Percentiles rank a stretch among this genome's conserved stretches.
Conservation (phyloP, 2,797 vertebrate genomes). For the Phoeniculus purpureus region DNA sequence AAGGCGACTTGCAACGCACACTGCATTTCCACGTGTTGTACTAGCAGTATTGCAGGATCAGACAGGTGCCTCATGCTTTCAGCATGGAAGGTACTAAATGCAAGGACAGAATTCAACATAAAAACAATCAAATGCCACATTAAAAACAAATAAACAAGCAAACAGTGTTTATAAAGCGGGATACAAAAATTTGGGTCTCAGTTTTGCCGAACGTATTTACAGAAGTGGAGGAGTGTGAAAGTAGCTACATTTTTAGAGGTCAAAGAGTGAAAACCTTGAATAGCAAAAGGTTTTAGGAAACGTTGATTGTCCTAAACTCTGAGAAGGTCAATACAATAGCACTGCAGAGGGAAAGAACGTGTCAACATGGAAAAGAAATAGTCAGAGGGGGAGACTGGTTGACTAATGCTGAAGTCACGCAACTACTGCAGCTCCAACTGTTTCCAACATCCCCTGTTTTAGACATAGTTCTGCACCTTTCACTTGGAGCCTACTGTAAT, state of each 20-base stretch:
- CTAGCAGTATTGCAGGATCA: neutral
- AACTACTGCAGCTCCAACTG: neutral
- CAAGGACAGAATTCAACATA: neutral
- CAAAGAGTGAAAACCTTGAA: neutral
- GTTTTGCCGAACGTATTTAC: neutral
- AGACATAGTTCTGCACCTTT: neutral
- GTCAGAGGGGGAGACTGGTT: neutral
- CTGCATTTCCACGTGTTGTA: neutral
- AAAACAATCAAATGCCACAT: neutral
- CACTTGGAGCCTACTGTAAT: neutral
- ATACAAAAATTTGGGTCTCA: neutral
- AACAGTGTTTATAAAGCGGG: neutral
- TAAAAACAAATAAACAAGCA: neutral
- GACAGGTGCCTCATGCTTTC: neutral
- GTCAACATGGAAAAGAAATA: neutral
- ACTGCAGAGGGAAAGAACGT: neutral
- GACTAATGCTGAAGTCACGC: neutral
- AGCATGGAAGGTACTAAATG: neutral
- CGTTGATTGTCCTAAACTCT: neutral
- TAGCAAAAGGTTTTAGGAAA: neutral
- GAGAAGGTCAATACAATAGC: neutral
- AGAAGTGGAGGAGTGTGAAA: neutral
- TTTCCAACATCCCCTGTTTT: neutral
- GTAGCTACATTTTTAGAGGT: neutral
- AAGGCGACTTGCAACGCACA: neutral